These are phyloP conservation scores for Ooceraea biroi DNA, from an alignment of 1,140 invertebrate species.

Conservation along the genomic window DNA sequence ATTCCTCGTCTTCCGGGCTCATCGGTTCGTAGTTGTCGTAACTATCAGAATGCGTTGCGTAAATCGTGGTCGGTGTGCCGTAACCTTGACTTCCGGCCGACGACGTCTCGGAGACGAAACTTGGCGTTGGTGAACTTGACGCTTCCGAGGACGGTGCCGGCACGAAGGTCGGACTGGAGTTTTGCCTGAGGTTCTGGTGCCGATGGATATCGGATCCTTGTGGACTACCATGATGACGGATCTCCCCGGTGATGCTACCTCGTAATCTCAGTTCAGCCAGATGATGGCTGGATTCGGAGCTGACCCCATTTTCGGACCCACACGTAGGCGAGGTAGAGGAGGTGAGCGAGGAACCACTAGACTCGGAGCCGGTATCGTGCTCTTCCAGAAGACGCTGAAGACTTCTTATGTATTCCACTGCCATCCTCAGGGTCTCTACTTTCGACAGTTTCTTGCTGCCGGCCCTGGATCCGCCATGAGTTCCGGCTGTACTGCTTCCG, in stretches of 20 bases:
- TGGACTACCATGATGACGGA: constrained; percentile 69
- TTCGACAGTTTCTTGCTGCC: constrained; percentile 95
- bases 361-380: constrained; percentile 85
- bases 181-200: constrained; percentile 75
- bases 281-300: constrained; percentile 52
- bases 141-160: constrained; percentile 90
- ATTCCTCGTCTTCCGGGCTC: constrained; percentile 95
- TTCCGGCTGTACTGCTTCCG: constrained; percentile 79
- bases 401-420: constrained; percentile 97
- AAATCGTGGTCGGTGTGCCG: constrained; percentile 85
- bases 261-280: constrained; percentile 65
- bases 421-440: constrained; percentile 96
- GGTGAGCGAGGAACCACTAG: constrained; percentile 71
- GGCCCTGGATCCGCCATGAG: constrained; percentile 89
- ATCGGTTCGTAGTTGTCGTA: constrained; percentile 93
- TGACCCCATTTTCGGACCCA: constrained; percentile 52
- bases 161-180: constrained; percentile 79
- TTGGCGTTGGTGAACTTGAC: constrained; percentile 92
- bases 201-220: constrained; percentile 81
- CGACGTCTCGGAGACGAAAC: constrained; percentile 92
- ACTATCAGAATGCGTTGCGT: constrained; percentile 87
- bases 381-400: constrained; percentile 94
- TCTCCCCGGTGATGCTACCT: constrained; percentile 67
- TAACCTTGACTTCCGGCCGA: constrained; percentile 87
- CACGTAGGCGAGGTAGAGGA: constrained; percentile 70